Percentiles rank a stretch among this genome's conserved stretches.
Conservation (phyloP, 1,140 invertebrate species). For the Sycophaga agraensis region DNA sequence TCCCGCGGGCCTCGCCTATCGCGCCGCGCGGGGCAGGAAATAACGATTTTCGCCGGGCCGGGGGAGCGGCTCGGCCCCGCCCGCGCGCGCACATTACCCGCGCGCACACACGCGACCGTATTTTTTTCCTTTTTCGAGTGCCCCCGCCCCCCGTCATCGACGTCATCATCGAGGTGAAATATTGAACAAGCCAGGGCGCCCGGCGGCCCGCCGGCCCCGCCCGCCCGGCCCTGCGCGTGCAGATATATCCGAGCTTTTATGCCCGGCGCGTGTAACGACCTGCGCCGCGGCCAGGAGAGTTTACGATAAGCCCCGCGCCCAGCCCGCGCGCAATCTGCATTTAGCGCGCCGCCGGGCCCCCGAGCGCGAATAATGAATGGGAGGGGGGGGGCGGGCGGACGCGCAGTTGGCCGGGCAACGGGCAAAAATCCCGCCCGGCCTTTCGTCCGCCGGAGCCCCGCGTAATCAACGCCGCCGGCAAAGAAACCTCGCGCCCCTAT, state of each 20-base stretch:
- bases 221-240: not conserved
- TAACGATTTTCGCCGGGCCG: conserved; percentile 24
- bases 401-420: no score
- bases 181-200: conserved; percentile 27
- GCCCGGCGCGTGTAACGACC: conserved; percentile 20
- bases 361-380: conserved; percentile 12
- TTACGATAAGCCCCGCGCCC: conserved; percentile 15
- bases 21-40: conserved; percentile 13
- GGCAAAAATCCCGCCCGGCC: no score
- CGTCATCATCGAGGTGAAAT: conserved; percentile 30
- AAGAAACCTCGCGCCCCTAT: no score
- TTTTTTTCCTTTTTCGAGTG: conserved; percentile 18
- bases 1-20: no score
- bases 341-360: not conserved
- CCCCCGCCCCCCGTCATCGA: conserved; percentile 22
- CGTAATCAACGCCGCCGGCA: no score
- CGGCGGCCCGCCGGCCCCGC: no score
- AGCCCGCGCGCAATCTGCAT: conserved; percentile 14
- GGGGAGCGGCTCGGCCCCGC: conserved; percentile 10
- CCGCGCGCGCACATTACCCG: not conserved
- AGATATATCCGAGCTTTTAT: conserved; percentile 28
- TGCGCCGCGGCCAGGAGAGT: conserved; percentile 6
- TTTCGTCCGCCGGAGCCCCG: no score
- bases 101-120: not conserved
- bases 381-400: not conserved